These are phyloP conservation scores for Rhagologus leucostigma DNA, from an alignment of 2,113 vertebrate genomes.

Conservation along the genomic window DNA sequence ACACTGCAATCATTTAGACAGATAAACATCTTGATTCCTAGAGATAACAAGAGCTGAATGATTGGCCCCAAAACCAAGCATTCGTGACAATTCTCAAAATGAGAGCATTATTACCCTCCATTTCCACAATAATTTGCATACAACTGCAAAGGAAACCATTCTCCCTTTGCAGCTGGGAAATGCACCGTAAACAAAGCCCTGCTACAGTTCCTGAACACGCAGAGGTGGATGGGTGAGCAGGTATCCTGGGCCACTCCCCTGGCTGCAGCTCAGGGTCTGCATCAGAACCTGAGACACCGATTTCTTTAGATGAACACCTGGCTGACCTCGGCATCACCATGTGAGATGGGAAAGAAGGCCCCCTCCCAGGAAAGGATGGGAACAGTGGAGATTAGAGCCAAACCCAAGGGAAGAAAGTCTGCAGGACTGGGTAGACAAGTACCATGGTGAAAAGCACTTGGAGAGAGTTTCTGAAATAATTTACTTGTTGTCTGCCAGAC, in stretches of 20 bases:
- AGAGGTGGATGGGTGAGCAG: neutral
- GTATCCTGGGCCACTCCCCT: neutral
- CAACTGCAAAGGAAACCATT: neutral
- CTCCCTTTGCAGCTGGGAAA: neutral
- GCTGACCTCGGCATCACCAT: neutral
- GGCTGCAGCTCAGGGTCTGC: neutral
- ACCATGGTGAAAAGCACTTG: neutral
- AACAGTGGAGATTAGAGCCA: neutral
- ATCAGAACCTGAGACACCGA: fast-evolving
- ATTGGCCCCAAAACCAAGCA: conserved; percentile 23
- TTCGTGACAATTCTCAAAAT: neutral
- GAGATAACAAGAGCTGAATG: conserved; percentile 20
- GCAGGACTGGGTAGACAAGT: neutral
- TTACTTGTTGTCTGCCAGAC: neutral
- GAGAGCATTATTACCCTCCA: neutral
- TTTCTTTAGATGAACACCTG: neutral
- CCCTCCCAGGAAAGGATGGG: neutral
- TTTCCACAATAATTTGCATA: conserved; percentile 24
- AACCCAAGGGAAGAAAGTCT: neutral
- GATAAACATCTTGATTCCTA: conserved; percentile 48
- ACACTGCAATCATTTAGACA: conserved; percentile 13
- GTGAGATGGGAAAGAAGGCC: neutral
- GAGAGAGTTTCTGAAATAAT: neutral
- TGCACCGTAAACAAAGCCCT: neutral
- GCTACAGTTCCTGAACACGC: fast-evolving